phyloP scores from a whole-genome alignment of 2,888 invertebrate species.

The Stenurella melanura region DNA sequence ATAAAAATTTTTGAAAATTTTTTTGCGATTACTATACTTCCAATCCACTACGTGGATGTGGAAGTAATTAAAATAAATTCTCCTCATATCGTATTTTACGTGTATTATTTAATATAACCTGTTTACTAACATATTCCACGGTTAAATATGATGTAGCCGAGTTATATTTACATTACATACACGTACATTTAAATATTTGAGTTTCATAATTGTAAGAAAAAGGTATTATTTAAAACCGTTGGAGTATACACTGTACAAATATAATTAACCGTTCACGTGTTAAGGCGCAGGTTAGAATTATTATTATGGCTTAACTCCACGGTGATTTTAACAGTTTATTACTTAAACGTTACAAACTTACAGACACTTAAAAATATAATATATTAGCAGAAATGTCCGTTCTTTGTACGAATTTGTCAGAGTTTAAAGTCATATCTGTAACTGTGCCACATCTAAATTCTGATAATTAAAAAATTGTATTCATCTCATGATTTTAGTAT shows the following conservation, averaged over 20 bases:
- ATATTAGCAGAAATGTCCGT: background rate
- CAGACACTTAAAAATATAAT: background rate
- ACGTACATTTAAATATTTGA: conserved; percentile 15
- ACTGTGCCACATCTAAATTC: too few species aligned
- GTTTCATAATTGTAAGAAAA: conserved; percentile 7
- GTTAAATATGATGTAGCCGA: conserved; percentile 10
- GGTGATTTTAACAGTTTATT: conserved; percentile 12
- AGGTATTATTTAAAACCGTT: conserved; percentile 9
- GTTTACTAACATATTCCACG: conserved; percentile 20
- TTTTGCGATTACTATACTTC: too few species aligned
- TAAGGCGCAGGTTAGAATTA: background rate
- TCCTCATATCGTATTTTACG: background rate
- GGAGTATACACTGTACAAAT: background rate
- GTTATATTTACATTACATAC: background rate
- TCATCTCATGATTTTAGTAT: too few species aligned
- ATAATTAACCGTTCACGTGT: conserved; percentile 18
- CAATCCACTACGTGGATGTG: too few species aligned
- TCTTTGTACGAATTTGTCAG: too few species aligned
- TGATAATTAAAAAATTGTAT: too few species aligned
- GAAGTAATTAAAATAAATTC: too few species aligned
- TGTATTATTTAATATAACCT: conserved; percentile 24
- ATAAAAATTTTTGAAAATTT: too few species aligned
- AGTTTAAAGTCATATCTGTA: too few species aligned
- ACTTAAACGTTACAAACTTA: conserved; percentile 4
- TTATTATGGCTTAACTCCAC: conserved; percentile 1